Percentiles rank a stretch among this genome's conserved stretches.
phyloP scores from a whole-genome alignment of 2,888 invertebrate genomes.

The Sminthurides aquaticus region DNA sequence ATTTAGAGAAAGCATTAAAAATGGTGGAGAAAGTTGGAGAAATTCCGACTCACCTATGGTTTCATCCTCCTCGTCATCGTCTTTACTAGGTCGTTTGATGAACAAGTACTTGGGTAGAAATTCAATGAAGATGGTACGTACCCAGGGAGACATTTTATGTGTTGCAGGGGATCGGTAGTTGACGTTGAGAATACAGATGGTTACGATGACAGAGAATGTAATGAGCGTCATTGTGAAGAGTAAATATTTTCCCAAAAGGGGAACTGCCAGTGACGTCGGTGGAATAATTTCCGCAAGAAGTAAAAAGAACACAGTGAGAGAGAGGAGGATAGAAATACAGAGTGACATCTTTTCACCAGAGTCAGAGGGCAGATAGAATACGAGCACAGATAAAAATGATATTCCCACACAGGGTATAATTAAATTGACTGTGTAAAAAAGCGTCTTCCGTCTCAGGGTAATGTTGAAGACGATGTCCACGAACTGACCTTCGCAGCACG shows the following conservation, averaged over 20 bases:
- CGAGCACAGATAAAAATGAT: constrained; percentile 90
- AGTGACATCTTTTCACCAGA: constrained; percentile 71
- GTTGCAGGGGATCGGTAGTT: constrained; percentile 86
- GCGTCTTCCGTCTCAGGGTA: constrained; percentile 84
- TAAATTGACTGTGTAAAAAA: constrained; percentile 95
- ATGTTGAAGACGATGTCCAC: constrained; percentile 97
- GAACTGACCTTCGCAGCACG: constrained; percentile 77
- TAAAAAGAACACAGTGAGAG: constrained; percentile 88
- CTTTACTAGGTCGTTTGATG: constrained; percentile 80
- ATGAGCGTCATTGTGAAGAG: constrained; percentile 92
- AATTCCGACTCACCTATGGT: constrained; percentile 21
- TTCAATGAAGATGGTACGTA: constrained; percentile 64
- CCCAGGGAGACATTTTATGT: constrained; percentile 84
- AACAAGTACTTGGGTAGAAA: constrained; percentile 76
- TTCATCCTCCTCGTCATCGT: constrained; percentile 49
- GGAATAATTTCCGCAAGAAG: constrained; percentile 89
- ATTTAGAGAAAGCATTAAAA: background rate
- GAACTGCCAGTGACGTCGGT: constrained; percentile 85
- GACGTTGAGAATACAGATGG: constrained; percentile 86
- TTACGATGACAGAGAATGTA: constrained; percentile 84
- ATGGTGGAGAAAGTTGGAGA: background rate
- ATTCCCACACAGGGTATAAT: constrained; percentile 97
- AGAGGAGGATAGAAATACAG: constrained; percentile 86
- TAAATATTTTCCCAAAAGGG: constrained; percentile 82
- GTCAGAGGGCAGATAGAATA: constrained; percentile 95